These are phyloP conservation scores for Aphidius colemani DNA, from an alignment of 2,888 invertebrate species.

Conservation along the genomic window DNA sequence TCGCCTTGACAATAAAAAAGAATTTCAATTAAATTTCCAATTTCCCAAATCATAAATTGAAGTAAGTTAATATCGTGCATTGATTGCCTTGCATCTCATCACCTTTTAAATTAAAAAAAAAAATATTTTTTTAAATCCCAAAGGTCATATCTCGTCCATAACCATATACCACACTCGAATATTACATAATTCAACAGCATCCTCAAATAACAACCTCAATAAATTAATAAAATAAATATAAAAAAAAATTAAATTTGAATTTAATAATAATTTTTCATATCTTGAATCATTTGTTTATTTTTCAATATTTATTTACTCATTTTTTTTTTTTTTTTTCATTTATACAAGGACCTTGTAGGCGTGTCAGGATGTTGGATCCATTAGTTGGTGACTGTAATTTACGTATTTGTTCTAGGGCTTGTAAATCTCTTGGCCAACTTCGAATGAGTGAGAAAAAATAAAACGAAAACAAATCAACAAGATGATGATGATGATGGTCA, in stretches of 20 bases:
- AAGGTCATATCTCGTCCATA: background rate
- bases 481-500: background rate
- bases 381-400: constrained; percentile 56
- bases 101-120: constrained; percentile 31
- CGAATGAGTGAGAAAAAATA: constrained; percentile 1
- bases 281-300: too few species aligned
- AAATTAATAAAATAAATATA: background rate
- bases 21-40: too few species aligned
- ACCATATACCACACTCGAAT: background rate
- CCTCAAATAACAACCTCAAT: background rate
- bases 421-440: constrained; percentile 46
- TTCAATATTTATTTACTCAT: too few species aligned
- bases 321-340: too few species aligned
- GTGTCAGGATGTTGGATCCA: constrained; percentile 38
- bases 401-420: constrained; percentile 59
- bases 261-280: background rate
- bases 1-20: too few species aligned
- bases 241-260: background rate
- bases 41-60: constrained; percentile 53
- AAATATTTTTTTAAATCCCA: background rate
- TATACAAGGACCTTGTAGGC: background rate
- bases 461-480: background rate
- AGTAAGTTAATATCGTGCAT: constrained; percentile 56
- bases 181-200: background rate
- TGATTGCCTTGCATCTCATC: constrained; percentile 57